A percentile compares a stretch with the other conserved stretches of the same genome.
phyloP scores from a whole-genome alignment of 2,888 invertebrate genomes.

The Carabus problematicus region DNA sequence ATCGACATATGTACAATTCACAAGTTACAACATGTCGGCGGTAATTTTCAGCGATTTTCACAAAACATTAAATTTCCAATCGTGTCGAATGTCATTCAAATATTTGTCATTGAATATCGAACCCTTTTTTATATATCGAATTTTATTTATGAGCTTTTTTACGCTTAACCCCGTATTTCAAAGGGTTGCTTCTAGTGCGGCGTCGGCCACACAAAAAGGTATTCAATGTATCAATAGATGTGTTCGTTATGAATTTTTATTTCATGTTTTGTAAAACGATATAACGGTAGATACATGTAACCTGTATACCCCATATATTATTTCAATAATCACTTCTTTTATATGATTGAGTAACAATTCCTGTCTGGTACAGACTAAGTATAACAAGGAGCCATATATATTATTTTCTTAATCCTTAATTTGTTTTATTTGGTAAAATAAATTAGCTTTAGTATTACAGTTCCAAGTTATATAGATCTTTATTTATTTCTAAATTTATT shows the following conservation, averaged over 20 bases:
- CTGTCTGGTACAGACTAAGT: too few species aligned
- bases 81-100: slow-evolving; percentile 43
- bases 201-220: background rate
- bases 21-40: background rate
- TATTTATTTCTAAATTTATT: too few species aligned
- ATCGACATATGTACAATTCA: slow-evolving; percentile 5
- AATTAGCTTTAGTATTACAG: background rate
- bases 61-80: slow-evolving; percentile 45
- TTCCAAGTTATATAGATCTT: slow-evolving; percentile 1
- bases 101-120: slow-evolving; percentile 32
- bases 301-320: background rate
- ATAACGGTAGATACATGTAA: background rate
- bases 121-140: slow-evolving; percentile 46
- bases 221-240: slow-evolving; percentile 6
- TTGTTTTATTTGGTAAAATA: background rate
- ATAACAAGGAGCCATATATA: background rate
- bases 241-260: background rate
- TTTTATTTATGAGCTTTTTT: slow-evolving; percentile 45
- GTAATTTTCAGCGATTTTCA: slow-evolving; percentile 38
- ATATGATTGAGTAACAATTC: background rate
- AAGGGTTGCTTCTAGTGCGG: slow-evolving; percentile 21
- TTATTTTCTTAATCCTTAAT: background rate
- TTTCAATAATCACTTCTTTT: slow-evolving; percentile 1
- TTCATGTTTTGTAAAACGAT: background rate
- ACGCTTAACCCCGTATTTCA: slow-evolving; percentile 12